Evolutionary conservation across 2,113 vertebrate genomes (phyloP).

Genomic region (Corvus moneduloides): DNA sequence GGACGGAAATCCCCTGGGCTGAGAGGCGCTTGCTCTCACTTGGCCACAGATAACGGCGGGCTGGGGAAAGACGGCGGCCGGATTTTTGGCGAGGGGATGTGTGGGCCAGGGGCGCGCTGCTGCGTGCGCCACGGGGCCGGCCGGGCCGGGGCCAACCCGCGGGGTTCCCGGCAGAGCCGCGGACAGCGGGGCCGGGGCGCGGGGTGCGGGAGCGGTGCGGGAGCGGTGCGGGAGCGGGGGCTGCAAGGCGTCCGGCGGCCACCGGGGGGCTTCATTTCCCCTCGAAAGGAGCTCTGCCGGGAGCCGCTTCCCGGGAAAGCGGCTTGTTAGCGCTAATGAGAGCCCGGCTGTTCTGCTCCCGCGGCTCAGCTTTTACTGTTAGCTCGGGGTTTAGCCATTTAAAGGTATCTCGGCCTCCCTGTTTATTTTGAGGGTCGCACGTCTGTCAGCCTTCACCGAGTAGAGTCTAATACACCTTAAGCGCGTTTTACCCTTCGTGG

Average conservation of each 20-base stretch:
- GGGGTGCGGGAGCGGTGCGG: not conserved
- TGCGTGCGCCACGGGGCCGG: fast-evolving
- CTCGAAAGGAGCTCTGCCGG: not conserved
- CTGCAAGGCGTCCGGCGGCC: conserved; percentile 28
- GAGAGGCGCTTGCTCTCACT: not conserved
- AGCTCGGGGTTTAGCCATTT: not conserved
- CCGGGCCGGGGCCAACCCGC: too few species aligned
- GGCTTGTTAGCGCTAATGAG: not conserved
- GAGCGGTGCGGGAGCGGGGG: not conserved
- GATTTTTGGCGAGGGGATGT: not conserved
- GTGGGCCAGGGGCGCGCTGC: fast-evolving
- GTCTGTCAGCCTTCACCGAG: not conserved
- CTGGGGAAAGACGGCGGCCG: too few species aligned
- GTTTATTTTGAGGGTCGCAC: not conserved
- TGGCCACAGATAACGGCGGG: fast-evolving
- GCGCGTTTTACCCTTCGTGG: not conserved
- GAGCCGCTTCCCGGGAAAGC: not conserved
- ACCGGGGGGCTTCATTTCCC: conserved; percentile 62
- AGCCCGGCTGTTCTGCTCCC: not conserved
- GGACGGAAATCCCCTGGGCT: not conserved
- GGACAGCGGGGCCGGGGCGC: not conserved
- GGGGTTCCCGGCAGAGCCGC: not conserved
- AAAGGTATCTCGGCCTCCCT: not conserved
- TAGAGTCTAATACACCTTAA: not conserved
- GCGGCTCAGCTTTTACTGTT: not conserved